Conservation (phyloP, 2,113 vertebrate genomes). For the Glareola pratincola region DNA sequence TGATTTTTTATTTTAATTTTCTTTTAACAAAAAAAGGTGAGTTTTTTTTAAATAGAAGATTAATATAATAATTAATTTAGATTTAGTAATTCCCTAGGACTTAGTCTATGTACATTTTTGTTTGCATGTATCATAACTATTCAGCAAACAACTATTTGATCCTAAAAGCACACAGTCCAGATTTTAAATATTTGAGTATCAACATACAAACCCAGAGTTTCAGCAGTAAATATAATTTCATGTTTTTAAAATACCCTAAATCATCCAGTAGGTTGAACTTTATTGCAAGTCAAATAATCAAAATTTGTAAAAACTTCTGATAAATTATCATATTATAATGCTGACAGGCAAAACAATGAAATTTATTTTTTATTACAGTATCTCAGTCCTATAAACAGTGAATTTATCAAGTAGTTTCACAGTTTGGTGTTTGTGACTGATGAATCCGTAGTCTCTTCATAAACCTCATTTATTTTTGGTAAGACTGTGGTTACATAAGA, state of each 20-base stretch:
- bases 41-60: not conserved
- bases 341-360: not conserved
- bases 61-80: not conserved
- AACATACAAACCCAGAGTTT: not conserved
- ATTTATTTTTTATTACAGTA: not conserved
- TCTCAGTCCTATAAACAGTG: not conserved
- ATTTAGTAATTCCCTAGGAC: not conserved
- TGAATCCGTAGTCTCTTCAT: not conserved
- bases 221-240: not conserved
- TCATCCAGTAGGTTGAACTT: not conserved
- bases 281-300: not conserved
- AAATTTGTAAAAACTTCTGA: not conserved
- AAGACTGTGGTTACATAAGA: not conserved
- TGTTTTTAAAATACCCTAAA: not conserved
- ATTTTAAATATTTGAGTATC: not conserved
- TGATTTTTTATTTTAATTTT: not conserved
- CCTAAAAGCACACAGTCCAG: not conserved
- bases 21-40: accelerated
- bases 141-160: not conserved
- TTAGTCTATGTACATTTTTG: not conserved
- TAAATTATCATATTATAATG: not conserved
- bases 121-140: not conserved
- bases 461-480: not conserved
- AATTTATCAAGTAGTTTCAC: not conserved
- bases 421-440: not conserved